Conservation (phyloP, 2,888 invertebrate species). For the Dioctria rufipes region DNA sequence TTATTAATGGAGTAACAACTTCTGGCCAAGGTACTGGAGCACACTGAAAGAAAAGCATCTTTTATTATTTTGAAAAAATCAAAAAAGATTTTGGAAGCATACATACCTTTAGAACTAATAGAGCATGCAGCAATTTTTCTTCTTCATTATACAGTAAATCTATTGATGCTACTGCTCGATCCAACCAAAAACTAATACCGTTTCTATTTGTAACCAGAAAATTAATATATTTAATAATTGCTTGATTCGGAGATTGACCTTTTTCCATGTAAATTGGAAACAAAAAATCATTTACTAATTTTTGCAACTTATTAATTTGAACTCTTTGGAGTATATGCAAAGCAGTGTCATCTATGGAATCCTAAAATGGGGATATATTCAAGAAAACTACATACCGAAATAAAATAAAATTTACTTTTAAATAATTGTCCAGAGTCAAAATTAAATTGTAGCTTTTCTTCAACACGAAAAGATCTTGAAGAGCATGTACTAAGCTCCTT, state of each 20-base stretch:
- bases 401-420: conserved; percentile 49
- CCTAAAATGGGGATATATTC: conserved; percentile 57
- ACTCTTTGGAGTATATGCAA: conserved; percentile 69
- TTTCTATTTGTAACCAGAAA: conserved; percentile 67
- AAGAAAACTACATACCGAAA: not conserved
- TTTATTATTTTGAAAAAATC: not conserved
- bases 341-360: conserved; percentile 68
- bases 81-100: not conserved
- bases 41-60: conserved; percentile 60
- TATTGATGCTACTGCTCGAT: conserved; percentile 67
- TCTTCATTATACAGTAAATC: conserved; percentile 69
- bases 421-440: conserved; percentile 69
- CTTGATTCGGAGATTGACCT: conserved; percentile 66
- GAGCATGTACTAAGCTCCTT: conserved; percentile 65
- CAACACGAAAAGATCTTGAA: conserved; percentile 68
- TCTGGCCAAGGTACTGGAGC: conserved; percentile 71
- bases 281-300: conserved; percentile 68
- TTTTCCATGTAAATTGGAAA: conserved; percentile 69
- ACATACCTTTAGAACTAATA: conserved; percentile 66
- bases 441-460: conserved; percentile 68
- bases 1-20: conserved; percentile 65
- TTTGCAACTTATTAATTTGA: conserved; percentile 67
- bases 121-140: conserved; percentile 67
- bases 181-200: conserved; percentile 67
- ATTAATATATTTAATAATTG: conserved; percentile 67